Percentiles rank a stretch among this genome's conserved stretches.
Evolutionary conservation across 2,888 invertebrate genomes (phyloP).

Genomic region (Tyria jacobaeae): DNA sequence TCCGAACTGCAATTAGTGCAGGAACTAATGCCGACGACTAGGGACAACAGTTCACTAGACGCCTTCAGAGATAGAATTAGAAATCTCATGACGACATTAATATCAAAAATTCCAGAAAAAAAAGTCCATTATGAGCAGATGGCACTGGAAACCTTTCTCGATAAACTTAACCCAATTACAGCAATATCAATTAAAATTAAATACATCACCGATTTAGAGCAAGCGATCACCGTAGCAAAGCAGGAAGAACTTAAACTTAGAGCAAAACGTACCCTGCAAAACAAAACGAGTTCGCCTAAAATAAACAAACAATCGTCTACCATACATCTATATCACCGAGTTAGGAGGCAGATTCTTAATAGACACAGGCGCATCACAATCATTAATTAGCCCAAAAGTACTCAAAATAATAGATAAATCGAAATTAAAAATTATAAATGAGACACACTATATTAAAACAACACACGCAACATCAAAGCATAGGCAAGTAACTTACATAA

Average conservation of each 20-base stretch:
- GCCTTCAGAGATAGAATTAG: constrained; percentile 33
- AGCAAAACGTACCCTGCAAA: constrained; percentile 8
- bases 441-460: constrained; percentile 67
- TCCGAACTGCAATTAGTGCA: constrained; percentile 35
- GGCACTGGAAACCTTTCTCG: constrained; percentile 35
- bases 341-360: too few species aligned
- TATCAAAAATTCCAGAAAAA: constrained; percentile 20
- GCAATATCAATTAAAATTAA: constrained; percentile 35
- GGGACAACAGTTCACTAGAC: constrained; percentile 21
- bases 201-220: constrained; percentile 31
- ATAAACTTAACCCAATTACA: constrained; percentile 40
- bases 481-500: constrained; percentile 37
- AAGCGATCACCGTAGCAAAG: constrained; percentile 40
- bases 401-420: constrained; percentile 14
- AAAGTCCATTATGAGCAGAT: constrained; percentile 35
- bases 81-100: not conserved
- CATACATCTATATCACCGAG: too few species aligned
- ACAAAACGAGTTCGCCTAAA: too few species aligned
- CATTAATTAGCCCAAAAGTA: constrained; percentile 33
- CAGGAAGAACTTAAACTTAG: constrained; percentile 36
- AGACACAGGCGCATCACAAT: constrained; percentile 45
- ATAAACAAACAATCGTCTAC: too few species aligned
- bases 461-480: constrained; percentile 58
- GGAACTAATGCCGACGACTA: constrained; percentile 26
- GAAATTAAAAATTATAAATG: constrained; percentile 27